These are phyloP conservation scores for Potamarius usumacintae DNA, from an alignment of 2,113 vertebrate species.

Conservation along the genomic window DNA sequence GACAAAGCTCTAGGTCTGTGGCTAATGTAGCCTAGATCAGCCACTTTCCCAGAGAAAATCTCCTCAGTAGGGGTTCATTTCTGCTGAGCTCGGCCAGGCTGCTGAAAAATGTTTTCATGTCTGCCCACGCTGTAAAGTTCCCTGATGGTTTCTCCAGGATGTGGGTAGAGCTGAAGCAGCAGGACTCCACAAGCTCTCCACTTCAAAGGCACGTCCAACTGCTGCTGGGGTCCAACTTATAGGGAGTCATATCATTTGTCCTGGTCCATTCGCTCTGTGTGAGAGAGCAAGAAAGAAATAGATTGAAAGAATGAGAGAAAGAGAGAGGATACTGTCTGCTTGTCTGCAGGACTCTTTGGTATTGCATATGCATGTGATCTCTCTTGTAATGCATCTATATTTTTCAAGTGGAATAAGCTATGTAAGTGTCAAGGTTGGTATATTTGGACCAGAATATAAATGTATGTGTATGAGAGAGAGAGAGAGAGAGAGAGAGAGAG, in stretches of 20 bases:
- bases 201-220: conserved; percentile 50
- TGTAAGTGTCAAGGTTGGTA: conserved; percentile 3
- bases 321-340: not conserved
- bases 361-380: not conserved
- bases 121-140: conserved; percentile 37
- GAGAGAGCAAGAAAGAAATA: not conserved
- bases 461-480: not conserved
- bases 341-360: not conserved
- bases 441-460: conserved; percentile 17
- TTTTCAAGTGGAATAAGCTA: not conserved
- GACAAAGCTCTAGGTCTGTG: conserved; percentile 17
- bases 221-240: conserved; percentile 35
- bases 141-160: conserved; percentile 38
- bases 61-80: conserved; percentile 35
- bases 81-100: conserved; percentile 41
- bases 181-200: conserved; percentile 37
- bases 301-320: not conserved
- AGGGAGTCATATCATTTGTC: conserved; percentile 46
- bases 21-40: conserved; percentile 38
- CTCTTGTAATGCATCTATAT: not conserved
- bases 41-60: conserved; percentile 44
- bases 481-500: conserved; percentile 8
- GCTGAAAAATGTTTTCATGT: conserved; percentile 43
- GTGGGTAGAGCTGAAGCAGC: conserved; percentile 4
- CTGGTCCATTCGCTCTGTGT: conserved; percentile 8